Evolutionary conservation across 2,888 invertebrate genomes (phyloP), one percentile per base, ranked within the genome.

Genomic region (Tromatobia lineatoria): DNA sequence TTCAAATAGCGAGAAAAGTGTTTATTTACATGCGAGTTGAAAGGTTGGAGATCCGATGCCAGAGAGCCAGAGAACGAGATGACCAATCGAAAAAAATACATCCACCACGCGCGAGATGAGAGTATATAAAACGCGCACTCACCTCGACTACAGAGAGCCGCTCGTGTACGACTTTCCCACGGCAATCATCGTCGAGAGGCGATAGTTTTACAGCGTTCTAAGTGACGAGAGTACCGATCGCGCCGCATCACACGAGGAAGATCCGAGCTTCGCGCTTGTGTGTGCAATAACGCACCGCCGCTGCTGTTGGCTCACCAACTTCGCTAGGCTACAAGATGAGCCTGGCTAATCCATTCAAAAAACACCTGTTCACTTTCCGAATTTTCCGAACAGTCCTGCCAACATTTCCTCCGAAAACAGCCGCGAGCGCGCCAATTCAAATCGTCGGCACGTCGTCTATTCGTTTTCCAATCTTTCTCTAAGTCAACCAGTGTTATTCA

Each of bases 361-460:
- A 96, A 96, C 96, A 96, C 96, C 96, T 96, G 96, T 96, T 96
- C 95, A 94, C 94, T 94, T 94, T 94, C 94, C 94, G 94, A 95
- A 95, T 96, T 96, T 96, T 96, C 96, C 95, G 95, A 88, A 95
- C 95, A 94, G 95, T 94, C 93, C 90, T 92, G 94, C 95, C 95
- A 95, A 95, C 95, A 85, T 85, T 70, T 61, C 45, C 57, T 29
- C 78, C 78, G 57, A 79, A 47, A 67, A 45, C 69, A 74, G 52
- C 64, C 57, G 85, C 84, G 88, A 23, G 61, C 80, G 79, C 83
- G 82, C 69, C 52, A 79, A 86, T 79, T 83, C 69, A 45, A 85
- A 81, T 59, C 54, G 7, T 7, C 42, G 4, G 20, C 20, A 13
- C 15, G n/a, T 15, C 2, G 29, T 3, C 11, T 34, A 6, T 15